Evolutionary conservation across 2,113 vertebrate genomes (phyloP), one percentile per base, ranked within the genome.

Genomic region (Todiramphus chloris): DNA sequence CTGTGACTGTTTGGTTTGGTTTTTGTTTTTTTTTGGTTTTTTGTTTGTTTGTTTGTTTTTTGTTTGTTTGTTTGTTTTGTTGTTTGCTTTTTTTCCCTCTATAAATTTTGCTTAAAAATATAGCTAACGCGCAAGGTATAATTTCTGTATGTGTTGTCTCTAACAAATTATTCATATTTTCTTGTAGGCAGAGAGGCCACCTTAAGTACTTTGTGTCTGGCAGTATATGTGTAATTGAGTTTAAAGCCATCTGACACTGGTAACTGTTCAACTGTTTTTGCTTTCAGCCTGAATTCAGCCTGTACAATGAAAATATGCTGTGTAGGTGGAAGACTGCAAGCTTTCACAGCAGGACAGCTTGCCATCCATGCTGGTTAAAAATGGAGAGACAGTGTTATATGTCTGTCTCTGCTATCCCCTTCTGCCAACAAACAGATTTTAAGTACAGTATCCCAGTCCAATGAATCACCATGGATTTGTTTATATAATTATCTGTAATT

Each of bases 281-380:
- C 79, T 89, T 89, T 92, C 63, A 83, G 44, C 64, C 63, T 83
- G 48, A 68, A 28, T 95, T 96, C 69, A 84, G 62, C 41, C 79
- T 14, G 1, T 55, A 20, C 48, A 37, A 28, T 37, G 89, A 83
- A 93, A 90, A 48, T 72, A 37, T 6, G 23, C 48, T 44, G 25
- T 48, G 48, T 93, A 79, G 35, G 46, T 87, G 35, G 53, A 74
- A 83, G 91, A 39, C 79, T 67, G 43, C 20, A 85, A 56, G 39
- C 70, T 72, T 80, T 51, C n/a, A 51, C 87, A 81, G 44, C 78
- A 83, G 72, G 51, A 66, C 31, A 66, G 31, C 31, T 86, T 91
- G 68, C 72, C 17, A 63, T 35, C 30, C 27, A 59, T 78, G 43
- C 43, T 67, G 70, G 31, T 64, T 72, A 58, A 75, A 92, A 81